Evolutionary conservation across 1,140 invertebrate genomes (phyloP).

Genomic region (Periplaneta americana): DNA sequence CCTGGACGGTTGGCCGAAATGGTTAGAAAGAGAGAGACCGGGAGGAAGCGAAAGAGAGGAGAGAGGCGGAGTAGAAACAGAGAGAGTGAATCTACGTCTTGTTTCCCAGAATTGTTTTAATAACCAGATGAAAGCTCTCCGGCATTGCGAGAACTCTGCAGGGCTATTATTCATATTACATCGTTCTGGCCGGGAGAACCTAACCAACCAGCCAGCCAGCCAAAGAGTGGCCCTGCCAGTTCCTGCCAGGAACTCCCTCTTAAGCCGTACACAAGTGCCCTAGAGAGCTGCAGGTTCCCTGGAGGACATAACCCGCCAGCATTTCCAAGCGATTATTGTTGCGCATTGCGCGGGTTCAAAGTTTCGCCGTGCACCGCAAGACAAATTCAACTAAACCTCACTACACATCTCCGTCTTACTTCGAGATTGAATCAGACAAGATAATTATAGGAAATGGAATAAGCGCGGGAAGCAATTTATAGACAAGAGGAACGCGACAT

Average conservation of each 20-base stretch:
- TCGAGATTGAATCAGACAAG: background rate
- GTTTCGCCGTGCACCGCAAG: background rate
- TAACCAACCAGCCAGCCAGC: background rate
- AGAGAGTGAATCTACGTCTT: background rate
- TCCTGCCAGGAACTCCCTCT: background rate
- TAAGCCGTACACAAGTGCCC: background rate
- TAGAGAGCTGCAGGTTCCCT: background rate
- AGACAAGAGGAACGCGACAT: too few relatives aligned
- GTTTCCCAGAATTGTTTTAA: background rate
- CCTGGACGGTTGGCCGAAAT: background rate
- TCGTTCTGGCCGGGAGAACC: background rate
- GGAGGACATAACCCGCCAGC: background rate
- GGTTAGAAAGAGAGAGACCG: too few relatives aligned
- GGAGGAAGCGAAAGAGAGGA: too few relatives aligned
- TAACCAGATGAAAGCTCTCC: constrained; percentile 3
- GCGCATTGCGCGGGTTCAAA: background rate
- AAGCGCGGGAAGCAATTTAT: too few relatives aligned
- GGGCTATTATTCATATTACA: background rate
- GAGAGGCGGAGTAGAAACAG: background rate
- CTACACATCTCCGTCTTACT: too few relatives aligned
- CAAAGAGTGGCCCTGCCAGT: background rate
- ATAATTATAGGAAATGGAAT: background rate
- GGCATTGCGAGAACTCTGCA: background rate
- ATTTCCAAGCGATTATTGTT: background rate
- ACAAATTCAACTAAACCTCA: background rate